A percentile compares a stretch with the other conserved stretches of the same genome.
These are phyloP conservation scores for Celastrina argiolus DNA, from an alignment of 2,888 invertebrate species.

Conservation along the genomic window DNA sequence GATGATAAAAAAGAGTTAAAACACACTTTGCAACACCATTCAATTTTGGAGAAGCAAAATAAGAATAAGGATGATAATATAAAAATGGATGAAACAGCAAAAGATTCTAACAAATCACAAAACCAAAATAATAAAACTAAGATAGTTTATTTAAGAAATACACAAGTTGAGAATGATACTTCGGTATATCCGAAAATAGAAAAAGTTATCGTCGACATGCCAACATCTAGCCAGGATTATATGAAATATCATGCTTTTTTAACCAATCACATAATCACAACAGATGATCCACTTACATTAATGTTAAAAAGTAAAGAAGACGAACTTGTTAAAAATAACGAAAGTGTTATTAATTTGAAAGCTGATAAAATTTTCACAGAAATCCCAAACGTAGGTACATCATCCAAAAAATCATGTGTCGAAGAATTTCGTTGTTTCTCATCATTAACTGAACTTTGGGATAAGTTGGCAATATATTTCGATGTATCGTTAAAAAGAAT, in stretches of 20 bases:
- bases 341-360: neutral
- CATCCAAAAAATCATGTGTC: conserved; percentile 37
- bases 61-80: neutral
- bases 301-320: neutral
- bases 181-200: neutral
- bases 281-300: neutral
- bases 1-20: neutral
- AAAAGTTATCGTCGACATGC: neutral
- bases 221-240: neutral
- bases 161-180: neutral
- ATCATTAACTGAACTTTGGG: conserved; percentile 48
- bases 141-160: neutral
- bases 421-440: conserved; percentile 41
- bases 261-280: neutral
- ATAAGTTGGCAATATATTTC: conserved; percentile 46
- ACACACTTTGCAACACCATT: neutral
- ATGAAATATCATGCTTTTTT: neutral
- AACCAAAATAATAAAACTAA: neutral
- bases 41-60: neutral
- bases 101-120: neutral
- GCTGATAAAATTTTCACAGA: neutral
- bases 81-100: neutral
- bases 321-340: neutral
- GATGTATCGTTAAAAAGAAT: conserved; percentile 51
- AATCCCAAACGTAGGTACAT: conserved; percentile 36